Base-by-base conservation (phyloP, 2,113 vertebrate species). In the Forbesichthys papilliferus region DNA sequence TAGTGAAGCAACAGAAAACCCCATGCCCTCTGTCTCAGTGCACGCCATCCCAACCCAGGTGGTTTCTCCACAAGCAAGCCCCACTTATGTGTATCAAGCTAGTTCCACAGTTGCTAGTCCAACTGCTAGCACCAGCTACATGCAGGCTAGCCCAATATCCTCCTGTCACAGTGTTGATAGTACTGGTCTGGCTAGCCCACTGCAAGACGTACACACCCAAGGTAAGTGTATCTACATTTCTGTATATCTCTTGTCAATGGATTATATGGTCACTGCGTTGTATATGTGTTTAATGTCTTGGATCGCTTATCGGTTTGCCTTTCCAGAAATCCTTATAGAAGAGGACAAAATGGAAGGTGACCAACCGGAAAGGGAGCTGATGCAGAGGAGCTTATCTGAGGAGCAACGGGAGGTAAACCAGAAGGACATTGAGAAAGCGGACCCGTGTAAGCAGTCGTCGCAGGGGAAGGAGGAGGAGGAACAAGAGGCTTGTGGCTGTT, bases 31-130 rank as follows among this genome's bases (percentile, higher is more conserved):
- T n/a, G 13, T 13, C 65, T 14, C 13, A 9, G 48, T 71, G 63
- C 63, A 60, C 9, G 18, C 48, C 64, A n/a, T 13, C 14, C n/a
- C 18, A 18, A 20, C 10, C 34, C 46, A 61, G 14, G 13, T 12
- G 48, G 73, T 34, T 62, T 65, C 69, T 67, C 51, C 61, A 60
- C 69, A 66, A 1, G 51, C 12, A 55, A 48, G 6, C 18, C 46
- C 53, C 55, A 14, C 58, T 16, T 33, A 66, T 1, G 2, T 27
- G 47, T 3, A 56, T 27, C 42, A 16, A 8, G 33, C 9, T 51
- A 60, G 33, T 11, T 64, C 68, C 59, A 60, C 16, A 2, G 13
- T 60, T 18, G 49, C 42, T 48, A 71, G 63, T 0, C 62, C 54
- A 49, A 47, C 9, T 53, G 1, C 3, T 56, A 73, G 3, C 20